Conservation (phyloP, 2,888 invertebrate species). For the Apotomis capreana region DNA sequence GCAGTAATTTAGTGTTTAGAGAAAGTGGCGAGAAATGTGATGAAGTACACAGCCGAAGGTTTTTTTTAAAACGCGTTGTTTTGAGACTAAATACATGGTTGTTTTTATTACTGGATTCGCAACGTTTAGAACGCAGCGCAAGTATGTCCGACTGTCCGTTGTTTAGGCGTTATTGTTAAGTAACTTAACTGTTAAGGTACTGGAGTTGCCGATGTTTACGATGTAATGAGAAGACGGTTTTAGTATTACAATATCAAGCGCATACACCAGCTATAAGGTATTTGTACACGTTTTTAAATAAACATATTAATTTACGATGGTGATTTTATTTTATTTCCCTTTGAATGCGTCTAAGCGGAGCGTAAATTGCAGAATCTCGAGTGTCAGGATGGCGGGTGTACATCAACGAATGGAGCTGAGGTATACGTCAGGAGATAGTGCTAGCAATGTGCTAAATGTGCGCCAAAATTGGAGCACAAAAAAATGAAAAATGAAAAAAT, state of each 20-base stretch:
- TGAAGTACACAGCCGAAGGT: conserved; percentile 22
- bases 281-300: conserved; percentile 78
- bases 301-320: conserved; percentile 56
- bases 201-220: conserved; percentile 45
- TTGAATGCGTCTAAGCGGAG: too few species aligned
- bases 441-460: too few species aligned
- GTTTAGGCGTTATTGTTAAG: conserved; percentile 41
- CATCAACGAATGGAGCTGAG: too few species aligned
- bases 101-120: conserved; percentile 26
- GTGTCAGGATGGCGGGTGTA: too few species aligned
- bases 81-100: conserved; percentile 22
- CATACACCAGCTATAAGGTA: conserved; percentile 71
- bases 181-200: conserved; percentile 16
- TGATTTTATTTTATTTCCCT: conserved; percentile 36
- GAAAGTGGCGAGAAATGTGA: conserved; percentile 14
- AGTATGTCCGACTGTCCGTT: conserved; percentile 35
- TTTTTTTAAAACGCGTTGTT: conserved; percentile 25
- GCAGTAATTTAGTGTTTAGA: conserved; percentile 5
- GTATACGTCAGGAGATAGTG: too few species aligned
- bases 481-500: too few species aligned
- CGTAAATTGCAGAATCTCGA: too few species aligned
- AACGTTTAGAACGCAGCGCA: conserved; percentile 26
- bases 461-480: too few species aligned
- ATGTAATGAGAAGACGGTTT: conserved; percentile 50
- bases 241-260: conserved; percentile 56